These are phyloP conservation scores for Diacarnus erythraeanus DNA, from an alignment of 37 sponge, comb jelly and placozoan genomes.

Conservation along the genomic window DNA sequence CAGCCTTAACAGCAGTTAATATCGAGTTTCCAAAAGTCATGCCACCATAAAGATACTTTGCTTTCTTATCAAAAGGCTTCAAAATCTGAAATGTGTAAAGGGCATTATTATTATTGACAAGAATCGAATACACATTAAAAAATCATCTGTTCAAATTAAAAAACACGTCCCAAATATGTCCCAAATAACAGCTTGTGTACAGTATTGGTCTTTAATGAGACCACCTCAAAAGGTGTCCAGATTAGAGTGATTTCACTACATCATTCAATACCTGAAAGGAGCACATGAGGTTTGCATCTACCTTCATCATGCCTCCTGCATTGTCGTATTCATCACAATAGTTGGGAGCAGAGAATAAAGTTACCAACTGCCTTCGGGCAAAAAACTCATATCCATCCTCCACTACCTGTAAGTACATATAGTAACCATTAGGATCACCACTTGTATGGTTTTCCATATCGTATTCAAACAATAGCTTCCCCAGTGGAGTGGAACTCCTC, in stretches of 20 bases:
- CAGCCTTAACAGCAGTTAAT: background rate
- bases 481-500: too few species aligned
- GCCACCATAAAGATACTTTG: conserved; percentile 95
- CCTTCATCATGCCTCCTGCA: conserved; percentile 97
- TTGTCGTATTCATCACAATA: conserved; percentile 98
- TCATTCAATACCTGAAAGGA: conserved; percentile 91
- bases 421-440: too few species aligned
- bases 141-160: too few species aligned
- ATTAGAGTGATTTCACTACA: too few species aligned
- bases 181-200: too few species aligned
- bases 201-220: too few species aligned
- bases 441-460: too few species aligned
- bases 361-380: conserved; percentile 93
- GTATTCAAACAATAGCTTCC: too few species aligned
- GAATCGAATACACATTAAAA: too few species aligned
- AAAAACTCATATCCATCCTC: conserved; percentile 98
- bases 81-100: conserved; percentile 82
- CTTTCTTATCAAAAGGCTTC: conserved; percentile 98
- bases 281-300: conserved; percentile 93
- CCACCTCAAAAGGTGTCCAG: too few species aligned
- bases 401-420: conserved; percentile 91
- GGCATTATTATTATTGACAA: background rate
- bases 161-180: too few species aligned
- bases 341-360: conserved; percentile 95
- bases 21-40: conserved; percentile 72